Base-by-base conservation (phyloP, 1,140 invertebrate species). In the Lysiphlebus fabarum region DNA sequence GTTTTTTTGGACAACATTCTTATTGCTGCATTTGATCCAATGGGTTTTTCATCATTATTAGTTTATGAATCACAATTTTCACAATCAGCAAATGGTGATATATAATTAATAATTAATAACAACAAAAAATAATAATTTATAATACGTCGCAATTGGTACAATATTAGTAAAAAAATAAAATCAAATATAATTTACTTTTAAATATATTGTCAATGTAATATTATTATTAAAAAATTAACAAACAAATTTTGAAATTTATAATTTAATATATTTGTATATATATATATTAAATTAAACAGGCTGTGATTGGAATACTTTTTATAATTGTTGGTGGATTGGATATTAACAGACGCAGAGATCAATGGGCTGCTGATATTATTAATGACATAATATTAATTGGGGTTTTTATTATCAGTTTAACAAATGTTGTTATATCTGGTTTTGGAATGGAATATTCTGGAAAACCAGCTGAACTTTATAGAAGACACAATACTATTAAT, bases 331-430 rank as follows among this genome's bases (percentile, higher is more conserved):
- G 90, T 55, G 87, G 87, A 59, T 74, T 92, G 71, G 87, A 92
- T 76, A 87, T 92, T 65, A 91, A 91, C 76, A 83, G 86, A 65
- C 75, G 84, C 62, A 76, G 82, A 58, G 85, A 91, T 70, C 87
- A 90, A 67, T 82, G 79, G 5, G 82, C 85, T 14, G 90, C 90
- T 8, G 73, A 86, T 53, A 83, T 91, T 59, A 81, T 92, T 59
- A 92, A 92, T 75, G 89, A 92, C 72, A 68, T 90, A 59, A 90
- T 90, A 62, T 81, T 91, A 44, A 84, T 90, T 67, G 84, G 90
- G 64, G 82, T 92, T 65, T 92, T 92, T 72, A 66, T 90, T 11
- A 91, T 92, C 71, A 89, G 89, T 11, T 79, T 90, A 38, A 80
- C 87, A 12, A 92, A 92, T 71, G 84, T 92, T 47, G 82, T 91